Conservation (phyloP, 2,888 invertebrate species). For the Cheiracanthium punctorium region DNA sequence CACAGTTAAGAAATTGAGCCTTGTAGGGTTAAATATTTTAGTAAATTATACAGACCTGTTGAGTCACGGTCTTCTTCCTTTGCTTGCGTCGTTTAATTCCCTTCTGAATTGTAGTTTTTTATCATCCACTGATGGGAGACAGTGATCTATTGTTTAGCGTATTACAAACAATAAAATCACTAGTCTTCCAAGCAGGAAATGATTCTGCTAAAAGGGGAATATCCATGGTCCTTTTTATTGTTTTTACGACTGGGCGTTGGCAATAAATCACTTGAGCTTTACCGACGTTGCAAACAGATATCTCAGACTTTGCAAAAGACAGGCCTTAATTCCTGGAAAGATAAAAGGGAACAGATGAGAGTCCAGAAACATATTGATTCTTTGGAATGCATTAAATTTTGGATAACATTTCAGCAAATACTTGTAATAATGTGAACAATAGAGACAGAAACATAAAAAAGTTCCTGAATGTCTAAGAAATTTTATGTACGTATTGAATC, state of each 20-base stretch:
- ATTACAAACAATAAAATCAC: slow-evolving; percentile 70
- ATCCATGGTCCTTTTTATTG: background rate
- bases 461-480: no score
- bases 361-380: background rate
- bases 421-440: no score
- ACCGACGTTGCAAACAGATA: background rate
- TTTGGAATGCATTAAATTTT: no score
- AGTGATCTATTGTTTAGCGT: slow-evolving; percentile 68
- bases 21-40: no score
- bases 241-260: background rate
- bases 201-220: slow-evolving; percentile 13
- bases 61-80: no score
- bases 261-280: background rate
- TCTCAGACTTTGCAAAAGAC: background rate
- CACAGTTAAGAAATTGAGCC: no score
- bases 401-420: no score
- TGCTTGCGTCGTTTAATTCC: no score
- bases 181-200: slow-evolving; percentile 69
- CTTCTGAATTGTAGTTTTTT: slow-evolving; percentile 1
- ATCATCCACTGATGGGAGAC: slow-evolving; percentile 67
- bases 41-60: no score
- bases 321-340: background rate
- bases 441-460: no score
- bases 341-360: background rate
- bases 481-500: no score